Evolutionary conservation across 1,140 invertebrate species (phyloP), one percentile per base, ranked within the genome.

Genomic region (Danaus plexippus): DNA sequence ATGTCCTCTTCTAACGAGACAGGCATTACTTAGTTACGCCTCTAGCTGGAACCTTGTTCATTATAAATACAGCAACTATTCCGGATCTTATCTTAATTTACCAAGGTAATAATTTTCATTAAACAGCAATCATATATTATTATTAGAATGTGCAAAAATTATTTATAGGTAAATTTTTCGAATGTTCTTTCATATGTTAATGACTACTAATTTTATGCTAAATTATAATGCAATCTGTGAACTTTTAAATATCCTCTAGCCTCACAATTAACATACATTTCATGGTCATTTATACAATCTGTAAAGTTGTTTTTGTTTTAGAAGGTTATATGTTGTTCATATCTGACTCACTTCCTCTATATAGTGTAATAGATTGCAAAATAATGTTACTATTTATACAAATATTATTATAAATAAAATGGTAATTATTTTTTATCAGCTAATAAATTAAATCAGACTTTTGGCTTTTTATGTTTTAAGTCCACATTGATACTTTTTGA

Each of bases 21-120:
- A 97, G 87, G 96, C 96, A 66, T 88, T 97, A 9, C 91, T 92
- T 65, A 96, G 92, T 52, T 98, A 98, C 84, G 92, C 92, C 9
- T 92, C 92, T 32, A 93, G 93, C 80, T 97, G 95, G 94, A 93
- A 94, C 88, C 88, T 95, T 49, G 91, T 97, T 49, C 92, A 95
- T 77, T 97, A 94, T 75, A 97, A 97, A 82, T 97, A 97, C 72
- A 92, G 90, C 69, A 89, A 89, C 10, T 97, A 97, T 79, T 93
- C 94, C 13, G 94, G 94, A 18, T 92, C 90, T 58, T 97, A 95
- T 84, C 88, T 93, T 59, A 94, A 96, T 77, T 89, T 97, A 63
- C 95, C 95, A 62, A 94, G 92, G 94, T 95, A 88, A 83, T 71
- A 40, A 12, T 64, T 69, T 60, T 65, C 61, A 61, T 68, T 51